Conservation (phyloP, 2,113 vertebrate species). For the Pseudorhombus dupliciocellatus region DNA sequence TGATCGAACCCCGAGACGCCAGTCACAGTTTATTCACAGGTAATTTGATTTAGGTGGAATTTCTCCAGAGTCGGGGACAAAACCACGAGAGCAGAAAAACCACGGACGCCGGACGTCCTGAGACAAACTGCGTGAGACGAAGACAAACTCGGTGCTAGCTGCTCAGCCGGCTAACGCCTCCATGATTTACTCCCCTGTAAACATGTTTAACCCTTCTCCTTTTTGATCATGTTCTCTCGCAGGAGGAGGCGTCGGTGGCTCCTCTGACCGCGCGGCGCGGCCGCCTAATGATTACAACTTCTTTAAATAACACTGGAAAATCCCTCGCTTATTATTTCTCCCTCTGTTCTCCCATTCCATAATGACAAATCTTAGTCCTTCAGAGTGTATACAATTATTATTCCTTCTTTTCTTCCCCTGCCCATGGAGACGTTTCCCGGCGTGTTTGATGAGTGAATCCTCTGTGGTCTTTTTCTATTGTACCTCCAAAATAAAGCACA, state of each 20-base stretch:
- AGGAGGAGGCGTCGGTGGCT: slow-evolving; percentile 53
- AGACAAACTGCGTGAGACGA: no score
- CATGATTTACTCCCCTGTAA: slow-evolving; percentile 53
- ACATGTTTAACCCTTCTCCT: slow-evolving; percentile 63
- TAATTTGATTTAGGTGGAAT: no score
- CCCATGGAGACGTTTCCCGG: slow-evolving; percentile 62
- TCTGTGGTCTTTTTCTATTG: slow-evolving; percentile 66
- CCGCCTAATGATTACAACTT: slow-evolving; percentile 72
- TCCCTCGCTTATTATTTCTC: slow-evolving; percentile 68
- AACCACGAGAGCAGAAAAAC: no score
- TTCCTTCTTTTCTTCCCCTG: slow-evolving; percentile 61
- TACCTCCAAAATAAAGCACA: slow-evolving; percentile 68
- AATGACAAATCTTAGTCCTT: slow-evolving; percentile 75
- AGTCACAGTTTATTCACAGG: no score
- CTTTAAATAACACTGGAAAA: slow-evolving; percentile 74
- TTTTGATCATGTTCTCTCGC: slow-evolving; percentile 71
- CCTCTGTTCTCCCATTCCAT: slow-evolving; percentile 70
- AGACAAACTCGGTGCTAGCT: no score
- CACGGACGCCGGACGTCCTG: no score
- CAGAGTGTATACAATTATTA: slow-evolving; percentile 74
- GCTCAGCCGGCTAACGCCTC: no score
- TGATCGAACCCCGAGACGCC: no score
- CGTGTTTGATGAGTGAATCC: slow-evolving; percentile 76
- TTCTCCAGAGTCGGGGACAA: no score
- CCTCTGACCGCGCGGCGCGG: slow-evolving; percentile 48